Conservation (phyloP, 2,113 vertebrate genomes). For the Corydoras sp. region DNA sequence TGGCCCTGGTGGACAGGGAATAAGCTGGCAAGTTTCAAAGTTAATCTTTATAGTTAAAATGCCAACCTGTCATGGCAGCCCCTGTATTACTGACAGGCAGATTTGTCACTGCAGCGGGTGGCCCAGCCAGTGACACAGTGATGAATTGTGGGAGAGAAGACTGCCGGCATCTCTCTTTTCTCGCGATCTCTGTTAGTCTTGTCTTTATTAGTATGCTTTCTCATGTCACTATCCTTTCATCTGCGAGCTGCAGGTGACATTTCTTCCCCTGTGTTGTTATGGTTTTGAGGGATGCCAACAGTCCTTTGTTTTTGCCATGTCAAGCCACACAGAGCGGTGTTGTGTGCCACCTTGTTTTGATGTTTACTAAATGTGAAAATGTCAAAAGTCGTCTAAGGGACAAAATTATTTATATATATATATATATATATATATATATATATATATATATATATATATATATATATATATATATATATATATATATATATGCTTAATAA, state of each 20-base stretch:
- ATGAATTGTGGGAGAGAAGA: constrained; percentile 58
- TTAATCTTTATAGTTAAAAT: constrained; percentile 50
- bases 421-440: no score
- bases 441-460: no score
- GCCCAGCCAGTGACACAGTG: constrained; percentile 49
- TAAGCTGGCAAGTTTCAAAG: constrained; percentile 36
- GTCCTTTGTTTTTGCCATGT: constrained; percentile 23
- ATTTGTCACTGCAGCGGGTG: constrained; percentile 56
- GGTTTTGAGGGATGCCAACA: constrained; percentile 22
- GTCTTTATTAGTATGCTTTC: constrained; percentile 31
- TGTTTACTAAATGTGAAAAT: constrained; percentile 46
- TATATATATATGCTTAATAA: no score
- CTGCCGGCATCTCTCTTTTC: constrained; percentile 6
- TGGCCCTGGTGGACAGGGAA: constrained; percentile 17
- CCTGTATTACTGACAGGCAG: constrained; percentile 49
- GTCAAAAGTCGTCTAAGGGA: constrained; percentile 25
- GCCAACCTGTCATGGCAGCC: constrained; percentile 43
- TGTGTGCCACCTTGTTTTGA: constrained; percentile 37
- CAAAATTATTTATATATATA: neutral
- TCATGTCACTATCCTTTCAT: constrained; percentile 31
- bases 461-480: no score
- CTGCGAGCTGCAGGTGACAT: constrained; percentile 28
- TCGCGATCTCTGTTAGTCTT: neutral
- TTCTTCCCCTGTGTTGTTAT: constrained; percentile 21
- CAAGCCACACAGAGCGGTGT: neutral